Base-by-base conservation (phyloP, 1,140 invertebrate genomes). In the Papilio aristodemus region DNA sequence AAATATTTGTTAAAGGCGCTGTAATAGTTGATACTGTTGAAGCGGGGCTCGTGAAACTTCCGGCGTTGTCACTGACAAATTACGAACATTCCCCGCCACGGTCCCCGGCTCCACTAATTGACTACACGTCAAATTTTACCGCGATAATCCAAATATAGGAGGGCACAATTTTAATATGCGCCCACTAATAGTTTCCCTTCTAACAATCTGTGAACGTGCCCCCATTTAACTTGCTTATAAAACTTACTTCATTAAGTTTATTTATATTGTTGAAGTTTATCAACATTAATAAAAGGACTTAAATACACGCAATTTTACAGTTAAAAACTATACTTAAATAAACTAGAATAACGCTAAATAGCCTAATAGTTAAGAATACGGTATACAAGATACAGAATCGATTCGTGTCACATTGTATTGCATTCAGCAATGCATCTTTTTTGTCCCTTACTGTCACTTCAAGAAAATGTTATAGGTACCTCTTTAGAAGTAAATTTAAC, bases 11-110 rank as follows among this genome's bases (percentile, higher is more conserved):
- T 62, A 74, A 76, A 71, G 71, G 54, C 71, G 68, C 68, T 80
- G 73, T 85, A 75, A 75, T 76, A 74, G 74, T 77, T 74, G 75
- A 74, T 77, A 75, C 69, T 73, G 77, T 78, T 80, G 79, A 82
- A 82, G 79, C 78, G 79, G 75, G 78, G 74, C 74, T 81, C 78
- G 82, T 79, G 78, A 72, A 78, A 81, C 75, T 84, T 86, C 84
- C 84, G 82, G 77, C 75, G 78, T 73, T 83, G 82, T 86, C 81
- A 82, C 80, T 82, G 82, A 86, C 83, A 85, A 86, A 86, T 86
- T 81, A 80, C 74, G 67, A 75, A 64, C 77, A 72, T 74, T 73
- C 76, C 74, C 74, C 69, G 72, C 43, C 67, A 46, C 76, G 68
- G 68, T 71, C 75, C 71, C 71, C 72, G 71, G 63, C 76, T 66